Percentiles rank a stretch among this genome's conserved stretches.
Conservation (phyloP, 2,113 vertebrate species). For the Cinclus cinclus region DNA sequence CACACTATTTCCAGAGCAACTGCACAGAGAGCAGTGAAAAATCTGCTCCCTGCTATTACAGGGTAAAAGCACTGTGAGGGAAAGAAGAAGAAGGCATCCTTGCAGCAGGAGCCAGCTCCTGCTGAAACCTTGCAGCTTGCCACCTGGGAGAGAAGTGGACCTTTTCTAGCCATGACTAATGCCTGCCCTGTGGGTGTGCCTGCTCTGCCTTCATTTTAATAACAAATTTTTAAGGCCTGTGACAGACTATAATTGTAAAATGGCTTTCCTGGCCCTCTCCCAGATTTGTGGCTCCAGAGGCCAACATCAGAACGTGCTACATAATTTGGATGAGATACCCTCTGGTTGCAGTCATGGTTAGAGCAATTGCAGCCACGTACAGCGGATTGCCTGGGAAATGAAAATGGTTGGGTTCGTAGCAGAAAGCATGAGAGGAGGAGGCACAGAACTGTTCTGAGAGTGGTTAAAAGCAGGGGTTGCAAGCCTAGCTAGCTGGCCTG, state of each 20-base stretch:
- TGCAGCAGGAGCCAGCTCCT: background rate
- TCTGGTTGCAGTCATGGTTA: background rate
- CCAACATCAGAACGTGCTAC: background rate
- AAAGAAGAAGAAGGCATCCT: background rate
- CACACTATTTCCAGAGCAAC: constrained; percentile 33
- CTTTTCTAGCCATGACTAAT: background rate
- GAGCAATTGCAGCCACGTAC: background rate
- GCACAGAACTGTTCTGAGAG: background rate
- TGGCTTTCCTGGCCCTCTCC: constrained; percentile 36
- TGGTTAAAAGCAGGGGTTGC: constrained; percentile 4
- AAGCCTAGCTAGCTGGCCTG: background rate
- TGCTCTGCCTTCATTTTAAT: background rate
- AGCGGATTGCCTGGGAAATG: background rate
- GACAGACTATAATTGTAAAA: constrained; percentile 18
- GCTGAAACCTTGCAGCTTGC: background rate
- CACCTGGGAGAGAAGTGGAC: background rate
- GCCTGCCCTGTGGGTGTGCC: background rate
- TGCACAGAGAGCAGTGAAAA: constrained; percentile 5
- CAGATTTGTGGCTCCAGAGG: background rate
- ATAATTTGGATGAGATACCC: background rate
- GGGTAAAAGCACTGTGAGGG: background rate
- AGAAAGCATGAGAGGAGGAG: background rate
- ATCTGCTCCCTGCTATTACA: background rate
- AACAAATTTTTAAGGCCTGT: background rate
- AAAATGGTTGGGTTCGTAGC: background rate